These are phyloP conservation scores for Nephotettix cincticeps DNA, from an alignment of 1,140 invertebrate genomes.

Conservation along the genomic window DNA sequence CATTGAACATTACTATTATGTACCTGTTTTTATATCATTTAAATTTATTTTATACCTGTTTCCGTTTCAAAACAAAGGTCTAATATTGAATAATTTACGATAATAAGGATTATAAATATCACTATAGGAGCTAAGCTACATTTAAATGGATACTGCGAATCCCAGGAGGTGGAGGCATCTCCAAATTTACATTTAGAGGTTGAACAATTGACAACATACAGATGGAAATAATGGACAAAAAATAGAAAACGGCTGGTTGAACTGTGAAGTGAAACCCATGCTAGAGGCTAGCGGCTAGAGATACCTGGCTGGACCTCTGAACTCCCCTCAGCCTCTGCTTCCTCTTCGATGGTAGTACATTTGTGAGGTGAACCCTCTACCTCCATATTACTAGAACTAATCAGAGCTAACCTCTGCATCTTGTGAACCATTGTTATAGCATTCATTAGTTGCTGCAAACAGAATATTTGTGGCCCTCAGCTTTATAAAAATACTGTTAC, in stretches of 20 bases:
- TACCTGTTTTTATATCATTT: too few species aligned
- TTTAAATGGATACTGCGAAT: too few species aligned
- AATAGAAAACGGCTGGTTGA: not conserved
- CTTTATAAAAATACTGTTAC: too few species aligned
- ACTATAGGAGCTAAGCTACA: too few species aligned
- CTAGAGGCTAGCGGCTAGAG: not conserved
- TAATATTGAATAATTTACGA: too few species aligned
- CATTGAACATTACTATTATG: too few species aligned
- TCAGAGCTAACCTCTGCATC: conserved; percentile 55
- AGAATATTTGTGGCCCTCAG: conserved; percentile 15
- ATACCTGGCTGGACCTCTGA: conserved; percentile 49
- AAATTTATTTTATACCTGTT: too few species aligned
- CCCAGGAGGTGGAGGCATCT: not conserved
- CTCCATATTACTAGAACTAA: conserved; percentile 45
- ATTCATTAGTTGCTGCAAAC: conserved; percentile 55
- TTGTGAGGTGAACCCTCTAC: conserved; percentile 38
- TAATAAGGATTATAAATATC: too few species aligned
- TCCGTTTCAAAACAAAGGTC: too few species aligned
- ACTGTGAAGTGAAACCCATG: not conserved
- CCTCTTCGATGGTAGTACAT: conserved; percentile 43
- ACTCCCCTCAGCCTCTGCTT: conserved; percentile 51
- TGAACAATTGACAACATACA: not conserved
- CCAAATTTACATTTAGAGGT: not conserved
- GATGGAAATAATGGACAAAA: not conserved
- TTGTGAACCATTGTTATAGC: conserved; percentile 56